Evolutionary conservation across 2,888 invertebrate species (phyloP).

Genomic region (Pheosia tremula): DNA sequence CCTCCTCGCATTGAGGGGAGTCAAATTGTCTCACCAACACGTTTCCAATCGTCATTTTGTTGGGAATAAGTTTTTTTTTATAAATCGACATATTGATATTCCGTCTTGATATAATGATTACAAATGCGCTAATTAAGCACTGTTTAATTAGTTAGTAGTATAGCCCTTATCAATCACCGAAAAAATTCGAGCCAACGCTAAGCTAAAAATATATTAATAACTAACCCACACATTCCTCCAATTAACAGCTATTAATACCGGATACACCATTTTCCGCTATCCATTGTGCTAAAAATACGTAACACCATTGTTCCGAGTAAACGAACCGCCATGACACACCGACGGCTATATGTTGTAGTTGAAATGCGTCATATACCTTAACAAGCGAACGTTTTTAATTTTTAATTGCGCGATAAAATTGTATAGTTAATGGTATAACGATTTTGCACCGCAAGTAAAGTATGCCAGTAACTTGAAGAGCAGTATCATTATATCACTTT

Average conservation of each 20-base stretch:
- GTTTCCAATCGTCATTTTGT: too few species aligned
- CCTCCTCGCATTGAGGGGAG: too few species aligned
- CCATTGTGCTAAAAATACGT: constrained; percentile 1
- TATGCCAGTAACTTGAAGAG: neutral
- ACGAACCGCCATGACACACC: neutral
- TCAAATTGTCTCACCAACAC: too few species aligned
- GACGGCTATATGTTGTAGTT: constrained; percentile 2
- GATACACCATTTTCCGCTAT: neutral
- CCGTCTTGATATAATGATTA: too few species aligned
- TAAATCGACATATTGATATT: too few species aligned
- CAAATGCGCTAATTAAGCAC: too few species aligned
- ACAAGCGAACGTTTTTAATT: constrained; percentile 36
- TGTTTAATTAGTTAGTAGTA: too few species aligned
- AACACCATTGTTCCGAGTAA: constrained; percentile 5
- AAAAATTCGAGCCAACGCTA: too few species aligned
- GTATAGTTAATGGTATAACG: constrained; percentile 20
- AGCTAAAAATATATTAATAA: too few species aligned
- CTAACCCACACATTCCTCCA: neutral
- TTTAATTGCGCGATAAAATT: constrained; percentile 26
- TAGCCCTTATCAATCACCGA: too few species aligned
- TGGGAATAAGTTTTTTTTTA: too few species aligned
- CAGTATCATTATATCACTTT: too few species aligned
- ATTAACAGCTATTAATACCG: neutral
- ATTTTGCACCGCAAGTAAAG: neutral
- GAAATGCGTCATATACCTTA: constrained; percentile 25